Evolutionary conservation across 2,797 vertebrate genomes (phyloP), one percentile per base, ranked within the genome.

Genomic region (Cossypha dichroa): DNA sequence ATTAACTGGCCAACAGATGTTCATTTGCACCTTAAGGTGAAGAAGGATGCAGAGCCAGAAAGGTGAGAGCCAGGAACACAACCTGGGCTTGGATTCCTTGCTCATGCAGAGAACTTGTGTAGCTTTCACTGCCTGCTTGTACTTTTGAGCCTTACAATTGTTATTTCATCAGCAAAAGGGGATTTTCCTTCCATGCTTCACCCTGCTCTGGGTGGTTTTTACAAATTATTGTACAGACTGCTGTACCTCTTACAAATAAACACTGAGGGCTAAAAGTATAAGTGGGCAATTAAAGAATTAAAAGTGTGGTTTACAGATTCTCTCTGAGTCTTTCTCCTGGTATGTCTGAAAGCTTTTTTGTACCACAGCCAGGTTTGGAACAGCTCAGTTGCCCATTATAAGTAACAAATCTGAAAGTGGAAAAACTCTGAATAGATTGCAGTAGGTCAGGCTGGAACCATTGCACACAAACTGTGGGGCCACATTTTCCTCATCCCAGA

Each of bases 271-370:
- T 93, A 45, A 91, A 95, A 94, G 55, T 74, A 73, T 1, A 69
- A 19, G 28, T 62, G 84, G 86, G 33, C 87, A 96, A 91, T 94
- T 91, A 90, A 91, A 94, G 84, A 94, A 96, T 88, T 91, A 58
- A 23, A 70, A 93, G 55, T 49, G 68, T 93, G 89, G 80, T 89
- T 95, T 95, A 43, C 62, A 62, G 45, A 77, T 91, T 74, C 75
- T 67, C 74, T 88, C 83, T 45, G 60, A 72, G 49, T 52, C 59
- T 66, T 90, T 90, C 55, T 88, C 41, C 8, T 4, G 14, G 67
- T 41, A 18, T 60, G 86, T 93, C 93, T 97, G 93, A 96, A 93
- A 96, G 88, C 90, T 92, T 96, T 96, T 95, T 83, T 96, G 95
- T 94, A 72, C 56, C 67, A 40, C 34, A 74, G 93, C 92, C 96